phyloP scores from a whole-genome alignment of 2,888 invertebrate species.

The Blera fallax region DNA sequence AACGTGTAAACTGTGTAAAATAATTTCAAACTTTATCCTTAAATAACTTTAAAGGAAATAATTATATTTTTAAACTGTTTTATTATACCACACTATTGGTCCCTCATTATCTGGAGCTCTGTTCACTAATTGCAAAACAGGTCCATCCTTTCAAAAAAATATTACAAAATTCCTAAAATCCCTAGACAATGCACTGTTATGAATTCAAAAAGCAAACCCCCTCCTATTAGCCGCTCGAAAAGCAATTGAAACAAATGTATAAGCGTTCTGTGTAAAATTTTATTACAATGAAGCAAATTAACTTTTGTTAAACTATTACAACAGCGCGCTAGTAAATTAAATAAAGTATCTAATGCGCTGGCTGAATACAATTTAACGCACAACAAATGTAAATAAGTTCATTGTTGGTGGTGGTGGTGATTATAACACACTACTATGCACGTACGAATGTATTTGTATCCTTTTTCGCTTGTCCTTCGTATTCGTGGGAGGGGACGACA shows the following conservation, averaged over 20 bases:
- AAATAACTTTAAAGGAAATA: too few species aligned
- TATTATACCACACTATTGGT: too few species aligned
- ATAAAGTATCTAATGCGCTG: not conserved
- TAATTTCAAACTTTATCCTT: too few species aligned
- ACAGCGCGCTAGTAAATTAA: not conserved
- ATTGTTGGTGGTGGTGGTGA: not conserved
- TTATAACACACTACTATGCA: not conserved
- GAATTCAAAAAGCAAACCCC: not conserved
- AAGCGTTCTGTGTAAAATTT: not conserved
- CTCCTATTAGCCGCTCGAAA: not conserved
- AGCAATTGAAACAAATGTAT: not conserved
- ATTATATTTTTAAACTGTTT: too few species aligned
- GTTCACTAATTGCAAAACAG: too few species aligned
- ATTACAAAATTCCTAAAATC: not conserved
- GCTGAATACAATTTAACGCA: not conserved
- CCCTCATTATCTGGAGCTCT: too few species aligned
- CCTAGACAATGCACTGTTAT: not conserved
- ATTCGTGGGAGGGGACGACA: not conserved
- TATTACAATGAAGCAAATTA: slow-evolving; percentile 17
- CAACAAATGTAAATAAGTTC: not conserved
- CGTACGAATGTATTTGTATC: not conserved
- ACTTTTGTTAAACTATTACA: not conserved
- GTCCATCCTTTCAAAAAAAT: too few species aligned
- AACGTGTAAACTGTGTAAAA: too few species aligned
- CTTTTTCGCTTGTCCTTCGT: not conserved